These are phyloP conservation scores for Anolis sagrei DNA, from an alignment of 2,113 vertebrate species.

Conservation along the genomic window DNA sequence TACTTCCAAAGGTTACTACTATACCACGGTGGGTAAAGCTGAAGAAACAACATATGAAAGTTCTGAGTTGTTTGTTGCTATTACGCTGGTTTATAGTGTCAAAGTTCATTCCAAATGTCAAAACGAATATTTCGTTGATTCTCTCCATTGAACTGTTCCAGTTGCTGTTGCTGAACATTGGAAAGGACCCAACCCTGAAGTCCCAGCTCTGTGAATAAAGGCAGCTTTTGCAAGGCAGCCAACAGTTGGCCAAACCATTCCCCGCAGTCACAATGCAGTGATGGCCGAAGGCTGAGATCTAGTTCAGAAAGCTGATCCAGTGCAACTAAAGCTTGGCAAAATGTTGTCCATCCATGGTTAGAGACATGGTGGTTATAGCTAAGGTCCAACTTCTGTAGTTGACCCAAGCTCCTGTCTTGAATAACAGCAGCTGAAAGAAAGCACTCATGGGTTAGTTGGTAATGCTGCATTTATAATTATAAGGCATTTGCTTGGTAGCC, in stretches of 20 bases:
- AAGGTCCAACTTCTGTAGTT: slow-evolving; percentile 80
- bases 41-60: background rate
- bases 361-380: slow-evolving; percentile 83
- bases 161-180: slow-evolving; percentile 64
- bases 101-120: slow-evolving; percentile 65
- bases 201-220: slow-evolving; percentile 76
- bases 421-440: slow-evolving; percentile 74
- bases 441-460: slow-evolving; percentile 13
- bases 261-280: slow-evolving; percentile 62
- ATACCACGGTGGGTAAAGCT: no score
- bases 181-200: slow-evolving; percentile 80
- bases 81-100: background rate
- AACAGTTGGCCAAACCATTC: slow-evolving; percentile 81
- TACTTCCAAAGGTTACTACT: background rate
- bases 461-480: background rate
- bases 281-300: slow-evolving; percentile 84
- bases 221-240: slow-evolving; percentile 72
- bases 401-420: slow-evolving; percentile 71
- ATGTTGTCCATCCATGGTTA: slow-evolving; percentile 76
- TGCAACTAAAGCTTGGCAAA: slow-evolving; percentile 74
- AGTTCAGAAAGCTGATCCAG: slow-evolving; percentile 80
- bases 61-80: background rate
- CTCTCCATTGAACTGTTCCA: slow-evolving; percentile 68
- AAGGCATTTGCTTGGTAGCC: no score
- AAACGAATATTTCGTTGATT: slow-evolving; percentile 74